phyloP scores from a whole-genome alignment of 2,888 invertebrate genomes.

The Macroteleia sp. region DNA sequence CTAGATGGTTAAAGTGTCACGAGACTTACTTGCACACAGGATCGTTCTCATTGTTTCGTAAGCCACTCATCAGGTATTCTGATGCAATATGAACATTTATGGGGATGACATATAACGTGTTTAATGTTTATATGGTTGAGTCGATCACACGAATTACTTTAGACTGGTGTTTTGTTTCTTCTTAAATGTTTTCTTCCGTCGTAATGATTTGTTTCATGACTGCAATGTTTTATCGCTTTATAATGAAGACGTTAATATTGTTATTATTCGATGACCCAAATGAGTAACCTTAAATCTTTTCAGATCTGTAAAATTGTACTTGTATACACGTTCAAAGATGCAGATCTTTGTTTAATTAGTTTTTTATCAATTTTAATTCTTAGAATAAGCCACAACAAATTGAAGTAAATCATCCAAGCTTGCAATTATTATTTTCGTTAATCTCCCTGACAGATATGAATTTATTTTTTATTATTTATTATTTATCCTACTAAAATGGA shows the following conservation, averaged over 20 bases:
- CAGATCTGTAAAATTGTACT: conserved; percentile 9
- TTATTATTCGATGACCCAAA: not conserved
- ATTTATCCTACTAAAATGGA: no score
- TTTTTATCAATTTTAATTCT: no score
- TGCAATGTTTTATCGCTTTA: not conserved
- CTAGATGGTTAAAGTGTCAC: conserved; percentile 6
- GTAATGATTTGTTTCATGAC: no score
- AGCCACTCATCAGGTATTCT: conserved; percentile 20
- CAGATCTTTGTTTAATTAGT: no score
- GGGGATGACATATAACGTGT: conserved; percentile 40
- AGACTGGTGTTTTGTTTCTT: conserved; percentile 28
- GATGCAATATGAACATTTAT: conserved; percentile 39
- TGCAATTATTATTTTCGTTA: no score
- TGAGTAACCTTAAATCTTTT: conserved; percentile 6
- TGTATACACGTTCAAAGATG: no score
- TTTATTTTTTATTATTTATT: no score
- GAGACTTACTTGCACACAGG: conserved; percentile 30
- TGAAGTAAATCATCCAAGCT: no score
- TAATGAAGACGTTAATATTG: conserved; percentile 1
- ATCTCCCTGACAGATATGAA: no score
- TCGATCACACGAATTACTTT: conserved; percentile 24
- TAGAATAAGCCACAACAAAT: no score
- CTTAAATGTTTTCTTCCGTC: no score
- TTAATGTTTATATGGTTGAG: conserved; percentile 30
- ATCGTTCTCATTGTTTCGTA: conserved; percentile 10